Base-by-base conservation (phyloP, 2,888 invertebrate genomes). In the Hydrotaea diabolus region DNA sequence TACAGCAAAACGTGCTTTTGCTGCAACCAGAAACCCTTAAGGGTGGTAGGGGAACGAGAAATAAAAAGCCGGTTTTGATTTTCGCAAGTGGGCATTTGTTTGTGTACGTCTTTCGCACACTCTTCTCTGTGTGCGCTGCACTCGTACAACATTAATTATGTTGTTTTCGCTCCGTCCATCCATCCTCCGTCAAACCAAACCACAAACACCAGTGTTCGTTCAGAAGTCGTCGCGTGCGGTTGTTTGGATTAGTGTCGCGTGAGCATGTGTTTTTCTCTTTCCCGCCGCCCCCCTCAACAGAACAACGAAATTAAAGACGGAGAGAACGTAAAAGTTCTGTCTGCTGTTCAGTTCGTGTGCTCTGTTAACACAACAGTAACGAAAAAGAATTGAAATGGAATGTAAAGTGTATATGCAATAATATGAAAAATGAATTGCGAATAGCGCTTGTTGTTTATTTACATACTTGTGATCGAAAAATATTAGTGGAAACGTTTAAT, bases 151-250 rank as follows among this genome's bases (percentile, higher is more conserved):
- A 57, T 21, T 21, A 57, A 57, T 21, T 19, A 19, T 57, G 57
- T 59, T 71, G 71, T 23, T 23, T 71, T 53, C 53, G 71, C 49
- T 49, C 11, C n/a, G 19, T 21, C 71, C n/a, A 9, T 26, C 49
- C 49, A 3, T 26, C 49, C 49, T 26, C 71, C 8, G 49, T 13
- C 43, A 15, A 31, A 31, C 31, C 31, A 2, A 31, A 31, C 2
- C 31, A 31, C 31, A 31, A 31, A 31, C 31, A 31, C 7, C 31
- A 86, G 83, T 86, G 80, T 86, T 79, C 83, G 82, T 59, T 85
- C 80, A 83, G 85, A 85, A 80, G 77, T 83, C 86, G 85, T 78
- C 78, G 86, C 76, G 86, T 85, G 80, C 83, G 86, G 86, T 86
- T 85, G 64, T 81, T 19, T 15, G 80, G 17, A 46, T 21, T 64